Percentiles rank a stretch among this genome's conserved stretches.
These are phyloP conservation scores for Dicranocentrus wangi DNA, from an alignment of 2,888 invertebrate genomes.

Conservation along the genomic window DNA sequence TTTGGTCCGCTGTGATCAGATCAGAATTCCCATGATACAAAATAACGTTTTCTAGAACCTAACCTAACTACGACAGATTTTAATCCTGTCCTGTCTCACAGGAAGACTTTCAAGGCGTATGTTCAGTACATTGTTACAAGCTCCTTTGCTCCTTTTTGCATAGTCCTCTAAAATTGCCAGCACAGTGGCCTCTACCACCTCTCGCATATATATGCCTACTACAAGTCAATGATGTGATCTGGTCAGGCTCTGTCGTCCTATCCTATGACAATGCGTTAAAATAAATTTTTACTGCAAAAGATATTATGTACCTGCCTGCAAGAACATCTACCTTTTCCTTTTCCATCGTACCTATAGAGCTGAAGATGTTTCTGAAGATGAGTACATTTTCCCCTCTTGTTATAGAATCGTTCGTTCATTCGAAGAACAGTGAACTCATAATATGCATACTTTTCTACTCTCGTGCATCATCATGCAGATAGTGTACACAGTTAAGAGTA, in stretches of 20 bases:
- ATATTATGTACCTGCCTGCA: not conserved
- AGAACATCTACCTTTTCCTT: not conserved
- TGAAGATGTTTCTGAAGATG: not conserved
- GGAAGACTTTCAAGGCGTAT: no score
- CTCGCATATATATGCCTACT: not conserved
- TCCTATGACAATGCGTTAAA: conserved; percentile 4
- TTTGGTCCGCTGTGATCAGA: no score
- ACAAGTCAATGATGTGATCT: not conserved
- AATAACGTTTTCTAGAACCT: no score
- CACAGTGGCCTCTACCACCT: conserved; percentile 12
- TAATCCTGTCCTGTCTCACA: no score
- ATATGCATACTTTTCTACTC: conserved; percentile 1
- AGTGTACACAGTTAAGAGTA: conserved; percentile 16
- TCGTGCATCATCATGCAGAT: not conserved
- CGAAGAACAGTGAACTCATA: not conserved
- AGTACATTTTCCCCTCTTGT: not conserved
- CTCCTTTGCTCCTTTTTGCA: not conserved
- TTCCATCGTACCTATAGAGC: not conserved
- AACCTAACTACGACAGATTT: no score
- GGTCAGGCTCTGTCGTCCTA: not conserved
- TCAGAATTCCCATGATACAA: no score
- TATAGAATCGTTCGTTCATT: not conserved
- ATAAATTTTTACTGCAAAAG: not conserved
- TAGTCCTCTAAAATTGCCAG: conserved; percentile 9
- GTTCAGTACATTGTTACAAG: no score